Evolutionary conservation across 2,113 vertebrate genomes (phyloP).

Genomic region (Agelaius phoeniceus): DNA sequence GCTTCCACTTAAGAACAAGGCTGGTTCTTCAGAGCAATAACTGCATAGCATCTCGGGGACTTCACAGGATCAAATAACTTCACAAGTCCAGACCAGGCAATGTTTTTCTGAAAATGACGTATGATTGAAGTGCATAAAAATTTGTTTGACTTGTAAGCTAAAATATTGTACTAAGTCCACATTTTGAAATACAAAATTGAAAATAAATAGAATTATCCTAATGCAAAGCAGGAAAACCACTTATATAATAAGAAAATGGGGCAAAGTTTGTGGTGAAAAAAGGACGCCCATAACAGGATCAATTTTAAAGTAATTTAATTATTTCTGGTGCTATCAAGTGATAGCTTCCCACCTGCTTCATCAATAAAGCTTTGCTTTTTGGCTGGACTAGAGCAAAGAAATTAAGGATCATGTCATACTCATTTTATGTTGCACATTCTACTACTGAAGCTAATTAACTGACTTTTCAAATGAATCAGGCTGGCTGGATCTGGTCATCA

Average conservation of each 20-base stretch:
- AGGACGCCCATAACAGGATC: not conserved
- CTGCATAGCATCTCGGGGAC: slow-evolving; percentile 92
- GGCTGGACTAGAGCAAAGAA: not conserved
- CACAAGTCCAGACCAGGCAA: slow-evolving; percentile 86
- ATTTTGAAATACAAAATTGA: slow-evolving; percentile 18
- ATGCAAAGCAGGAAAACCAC: not conserved
- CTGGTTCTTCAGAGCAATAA: slow-evolving; percentile 86
- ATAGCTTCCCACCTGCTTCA: not conserved
- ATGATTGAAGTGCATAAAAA: slow-evolving; percentile 42
- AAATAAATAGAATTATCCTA: not conserved
- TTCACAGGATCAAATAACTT: slow-evolving; percentile 94
- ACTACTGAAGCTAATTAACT: slow-evolving; percentile 11
- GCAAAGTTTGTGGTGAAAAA: not conserved
- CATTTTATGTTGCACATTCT: not conserved
- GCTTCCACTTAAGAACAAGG: slow-evolving; percentile 15
- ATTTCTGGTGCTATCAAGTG: not conserved
- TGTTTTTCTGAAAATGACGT: slow-evolving; percentile 79
- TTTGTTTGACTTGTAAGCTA: slow-evolving; percentile 13
- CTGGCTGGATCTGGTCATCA: slow-evolving; percentile 5
- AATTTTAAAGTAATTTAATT: not conserved
- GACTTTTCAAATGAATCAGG: not conserved
- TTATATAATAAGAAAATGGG: not conserved
- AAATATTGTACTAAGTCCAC: not conserved
- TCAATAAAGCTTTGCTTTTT: not conserved
- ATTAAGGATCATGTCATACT: not conserved